Percentiles rank a stretch among this genome's conserved stretches.
These are phyloP conservation scores for Phalacrocorax pelagicus DNA, from an alignment of 2,113 vertebrate species.

Conservation along the genomic window DNA sequence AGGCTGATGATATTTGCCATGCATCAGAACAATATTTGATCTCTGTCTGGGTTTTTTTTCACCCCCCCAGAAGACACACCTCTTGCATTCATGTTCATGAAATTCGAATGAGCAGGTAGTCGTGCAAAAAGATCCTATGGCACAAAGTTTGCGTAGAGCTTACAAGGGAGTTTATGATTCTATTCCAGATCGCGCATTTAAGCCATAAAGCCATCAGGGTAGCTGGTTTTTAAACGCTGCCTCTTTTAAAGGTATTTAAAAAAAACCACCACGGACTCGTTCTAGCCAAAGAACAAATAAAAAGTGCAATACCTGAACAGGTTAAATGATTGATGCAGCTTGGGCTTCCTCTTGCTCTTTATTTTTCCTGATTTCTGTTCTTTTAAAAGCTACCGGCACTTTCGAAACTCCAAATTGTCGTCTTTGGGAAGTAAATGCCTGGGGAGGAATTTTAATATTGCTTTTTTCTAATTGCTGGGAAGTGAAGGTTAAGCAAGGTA, in stretches of 20 bases:
- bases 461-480: neutral
- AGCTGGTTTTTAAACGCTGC: neutral
- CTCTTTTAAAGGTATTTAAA: neutral
- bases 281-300: neutral
- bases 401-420: neutral
- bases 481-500: neutral
- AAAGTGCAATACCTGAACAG: neutral
- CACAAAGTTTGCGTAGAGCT: neutral
- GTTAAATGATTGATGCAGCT: neutral
- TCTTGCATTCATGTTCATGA: neutral
- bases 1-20: neutral
- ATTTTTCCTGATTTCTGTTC: neutral
- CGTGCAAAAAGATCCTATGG: neutral
- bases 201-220: neutral
- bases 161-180: neutral
- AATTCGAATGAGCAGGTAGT: neutral
- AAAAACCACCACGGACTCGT: neutral
- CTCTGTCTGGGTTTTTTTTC: neutral
- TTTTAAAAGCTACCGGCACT: fast-evolving
- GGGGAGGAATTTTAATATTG: neutral
- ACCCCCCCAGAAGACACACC: neutral
- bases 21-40: neutral
- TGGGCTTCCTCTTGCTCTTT: neutral
- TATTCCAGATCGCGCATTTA: neutral
- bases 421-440: neutral